Evolutionary conservation across 2,888 invertebrate species (phyloP).

Genomic region (Odontocerum albicorne): DNA sequence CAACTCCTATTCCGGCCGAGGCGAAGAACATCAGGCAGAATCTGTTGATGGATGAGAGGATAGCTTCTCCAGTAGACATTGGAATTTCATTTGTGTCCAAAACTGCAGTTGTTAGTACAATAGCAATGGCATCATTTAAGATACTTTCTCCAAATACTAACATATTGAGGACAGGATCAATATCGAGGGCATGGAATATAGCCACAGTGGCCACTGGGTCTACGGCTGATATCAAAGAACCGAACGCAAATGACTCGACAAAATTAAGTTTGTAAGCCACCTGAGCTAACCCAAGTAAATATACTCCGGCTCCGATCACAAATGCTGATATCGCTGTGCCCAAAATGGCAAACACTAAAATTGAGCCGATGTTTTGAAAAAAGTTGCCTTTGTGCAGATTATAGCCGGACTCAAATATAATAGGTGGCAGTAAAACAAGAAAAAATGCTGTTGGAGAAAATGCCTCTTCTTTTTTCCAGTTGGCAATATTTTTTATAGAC

Average conservation of each 20-base stretch:
- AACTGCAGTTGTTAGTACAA: conserved; percentile 92
- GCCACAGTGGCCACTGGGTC: conserved; percentile 99
- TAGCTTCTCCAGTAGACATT: conserved; percentile 77
- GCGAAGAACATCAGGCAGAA: conserved; percentile 99
- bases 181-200: conserved; percentile 96
- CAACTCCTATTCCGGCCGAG: conserved; percentile 94
- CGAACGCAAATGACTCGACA: conserved; percentile 98
- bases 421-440: conserved; percentile 93
- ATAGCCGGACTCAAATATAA: conserved; percentile 99
- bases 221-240: conserved; percentile 96
- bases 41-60: conserved; percentile 82
- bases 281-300: conserved; percentile 87
- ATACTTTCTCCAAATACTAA: conserved; percentile 95
- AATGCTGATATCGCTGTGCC: conserved; percentile 97
- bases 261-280: conserved; percentile 91
- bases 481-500: conserved; percentile 85
- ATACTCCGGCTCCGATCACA: conserved; percentile 95
- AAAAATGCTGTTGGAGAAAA: conserved; percentile 99
- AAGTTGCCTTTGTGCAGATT: conserved; percentile 97
- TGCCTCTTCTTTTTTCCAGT: conserved; percentile 97
- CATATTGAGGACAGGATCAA: conserved; percentile 98
- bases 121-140: conserved; percentile 97
- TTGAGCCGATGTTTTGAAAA: conserved; percentile 98
- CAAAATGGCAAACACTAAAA: conserved; percentile 94
- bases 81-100: conserved; percentile 64